A percentile compares a stretch with the other conserved stretches of the same genome.
phyloP scores from a whole-genome alignment of 2,113 vertebrate genomes.

The Benitochromis conjunctus region DNA sequence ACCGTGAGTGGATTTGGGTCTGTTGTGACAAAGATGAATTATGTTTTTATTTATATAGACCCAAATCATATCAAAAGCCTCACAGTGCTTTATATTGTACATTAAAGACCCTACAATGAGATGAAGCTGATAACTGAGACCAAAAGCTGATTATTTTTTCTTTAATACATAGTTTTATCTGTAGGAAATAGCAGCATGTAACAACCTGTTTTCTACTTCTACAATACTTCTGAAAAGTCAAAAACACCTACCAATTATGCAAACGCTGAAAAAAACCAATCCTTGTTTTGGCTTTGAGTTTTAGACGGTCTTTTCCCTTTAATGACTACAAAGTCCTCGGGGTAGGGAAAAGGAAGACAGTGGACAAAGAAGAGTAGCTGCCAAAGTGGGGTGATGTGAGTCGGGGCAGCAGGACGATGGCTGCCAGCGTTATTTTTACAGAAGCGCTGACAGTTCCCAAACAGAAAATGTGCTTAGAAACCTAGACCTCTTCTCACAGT shows the following conservation, averaged over 20 bases:
- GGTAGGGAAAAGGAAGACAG: background rate
- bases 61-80: background rate
- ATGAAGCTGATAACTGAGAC: background rate
- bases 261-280: background rate
- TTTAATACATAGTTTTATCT: background rate
- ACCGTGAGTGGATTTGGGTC: background rate
- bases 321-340: background rate
- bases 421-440: constrained; percentile 9
- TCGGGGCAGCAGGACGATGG: background rate
- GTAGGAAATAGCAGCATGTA: background rate
- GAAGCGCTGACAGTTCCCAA: constrained; percentile 22
- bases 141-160: background rate
- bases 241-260: background rate
- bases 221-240: background rate
- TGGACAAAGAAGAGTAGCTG: background rate
- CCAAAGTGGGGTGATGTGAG: background rate
- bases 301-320: background rate
- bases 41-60: background rate
- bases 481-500: constrained; percentile 2
- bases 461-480: constrained; percentile 55
- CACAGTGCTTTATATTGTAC: background rate
- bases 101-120: background rate
- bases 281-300: background rate
- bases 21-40: background rate
- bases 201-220: accelerated